Base-by-base conservation (phyloP, 2,888 invertebrate genomes). In the Lycocerus yunnanus region DNA sequence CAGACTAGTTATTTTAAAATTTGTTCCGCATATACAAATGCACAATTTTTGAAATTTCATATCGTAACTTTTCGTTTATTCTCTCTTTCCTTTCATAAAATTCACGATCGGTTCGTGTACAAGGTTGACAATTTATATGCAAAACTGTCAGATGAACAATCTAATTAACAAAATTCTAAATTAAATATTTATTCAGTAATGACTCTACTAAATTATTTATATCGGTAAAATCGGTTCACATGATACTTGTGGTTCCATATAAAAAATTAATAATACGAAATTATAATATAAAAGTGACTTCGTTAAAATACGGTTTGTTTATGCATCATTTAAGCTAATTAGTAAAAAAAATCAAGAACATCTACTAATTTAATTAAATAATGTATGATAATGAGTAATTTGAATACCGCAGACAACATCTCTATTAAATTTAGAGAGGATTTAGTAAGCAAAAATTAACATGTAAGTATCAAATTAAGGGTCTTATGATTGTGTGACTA, bases 401-500 rank as follows among this genome's bases (percentile, higher is more conserved):
- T 67, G 27, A 43, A 43, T 27, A 43, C 24, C 16, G 18, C 67
- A 58, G 67, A 69, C 66, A 65, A 73, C 73, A 66, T 73, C 65
- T 73, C 65, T 73, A 65, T 66, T 69, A 66, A 67, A 70, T 73
- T 73, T 66, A 43, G 58, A 65, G 27, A 66, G 66, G 60, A 63
- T 63, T 70, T 73, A 60, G 66, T 70, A 69, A 69, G 69, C 73
- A 27, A 20, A 73, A 69, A 73, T 73, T 73, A 69, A 69, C 73
- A 63, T 73, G 65, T 27, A 27, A 27, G 27, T 73, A 69, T 73
- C 66, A 69, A 73, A 69, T 73, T 73, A 73, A 61, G 27, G 59
- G 69, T 69, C 43, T 70, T 69, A 67, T 66, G 27, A 66, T 66
- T 69, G 73, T 67, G 69, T 69, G 73, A 69, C 69, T 73, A 69